Evolutionary conservation across 2,113 vertebrate genomes (phyloP).

Genomic region (Tupaia tana): DNA sequence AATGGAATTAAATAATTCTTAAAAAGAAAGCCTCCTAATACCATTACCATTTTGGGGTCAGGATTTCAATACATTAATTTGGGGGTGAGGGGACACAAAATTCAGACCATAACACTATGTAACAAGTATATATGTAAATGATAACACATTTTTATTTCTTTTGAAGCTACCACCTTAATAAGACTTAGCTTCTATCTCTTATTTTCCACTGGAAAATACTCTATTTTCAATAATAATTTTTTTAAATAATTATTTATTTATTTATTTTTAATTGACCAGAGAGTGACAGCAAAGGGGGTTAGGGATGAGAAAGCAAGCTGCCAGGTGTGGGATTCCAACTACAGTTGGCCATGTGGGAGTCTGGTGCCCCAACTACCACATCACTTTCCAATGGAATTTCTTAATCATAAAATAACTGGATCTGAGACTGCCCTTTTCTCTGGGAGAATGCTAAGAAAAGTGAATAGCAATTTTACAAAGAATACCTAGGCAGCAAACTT

Average conservation of each 20-base stretch:
- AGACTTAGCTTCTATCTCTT: background rate
- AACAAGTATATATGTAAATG: background rate
- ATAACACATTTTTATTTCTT: background rate
- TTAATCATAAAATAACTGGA: background rate
- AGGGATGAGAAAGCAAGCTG: too few species aligned
- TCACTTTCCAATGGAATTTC: background rate
- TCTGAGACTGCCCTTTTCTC: background rate
- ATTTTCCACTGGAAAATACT: background rate
- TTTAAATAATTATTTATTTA: background rate
- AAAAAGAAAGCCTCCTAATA: background rate
- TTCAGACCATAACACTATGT: background rate
- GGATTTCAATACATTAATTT: background rate
- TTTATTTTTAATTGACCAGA: too few species aligned
- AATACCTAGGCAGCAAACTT: background rate
- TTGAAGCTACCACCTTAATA: background rate
- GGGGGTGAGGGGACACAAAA: background rate
- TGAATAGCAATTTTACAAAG: background rate
- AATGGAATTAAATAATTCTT: too few species aligned
- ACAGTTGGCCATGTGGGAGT: too few species aligned
- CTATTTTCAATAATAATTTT: background rate
- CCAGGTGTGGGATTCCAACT: too few species aligned
- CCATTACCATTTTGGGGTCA: background rate
- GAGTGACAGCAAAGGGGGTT: too few species aligned
- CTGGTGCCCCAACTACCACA: too few species aligned
- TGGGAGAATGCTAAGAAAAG: background rate